Evolutionary conservation across 2,797 vertebrate species (phyloP).

Genomic region (Borostomias antarcticus): DNA sequence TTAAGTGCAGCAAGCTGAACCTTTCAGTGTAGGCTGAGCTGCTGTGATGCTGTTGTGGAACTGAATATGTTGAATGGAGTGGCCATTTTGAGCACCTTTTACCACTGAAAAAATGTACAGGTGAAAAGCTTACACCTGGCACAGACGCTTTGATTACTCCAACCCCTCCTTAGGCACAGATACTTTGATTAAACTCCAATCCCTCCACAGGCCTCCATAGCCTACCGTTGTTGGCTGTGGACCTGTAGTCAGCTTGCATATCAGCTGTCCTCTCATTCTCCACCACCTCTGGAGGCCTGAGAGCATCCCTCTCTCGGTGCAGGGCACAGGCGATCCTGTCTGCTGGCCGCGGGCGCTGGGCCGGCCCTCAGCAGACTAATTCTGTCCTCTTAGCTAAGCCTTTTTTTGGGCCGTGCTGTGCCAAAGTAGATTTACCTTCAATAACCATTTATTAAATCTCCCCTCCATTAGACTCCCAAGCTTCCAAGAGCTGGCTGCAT

Average conservation of each 20-base stretch:
- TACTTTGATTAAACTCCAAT: too few relatives aligned
- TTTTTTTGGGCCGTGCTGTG: conserved; percentile 79
- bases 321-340: too few relatives aligned
- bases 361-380: conserved; percentile 60
- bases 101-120: not conserved
- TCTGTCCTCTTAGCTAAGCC: conserved; percentile 72
- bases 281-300: conserved; percentile 35
- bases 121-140: not conserved
- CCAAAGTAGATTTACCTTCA: conserved; percentile 97
- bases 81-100: not conserved
- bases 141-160: too few relatives aligned
- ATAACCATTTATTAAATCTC: conserved; percentile 99
- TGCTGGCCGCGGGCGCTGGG: conserved; percentile 38
- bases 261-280: conserved; percentile 33
- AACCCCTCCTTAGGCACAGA: too few relatives aligned
- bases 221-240: not conserved
- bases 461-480: conserved; percentile 88
- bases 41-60: too few relatives aligned
- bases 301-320: conserved; percentile 30
- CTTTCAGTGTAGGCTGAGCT: not conserved
- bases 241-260: conserved; percentile 22
- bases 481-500: conserved; percentile 86
- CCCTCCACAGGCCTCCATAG: too few relatives aligned
- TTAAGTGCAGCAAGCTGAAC: not conserved
- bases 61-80: too few relatives aligned